These are phyloP conservation scores for Ennomos fuscantarius DNA, from an alignment of 2,888 invertebrate genomes.

Conservation along the genomic window DNA sequence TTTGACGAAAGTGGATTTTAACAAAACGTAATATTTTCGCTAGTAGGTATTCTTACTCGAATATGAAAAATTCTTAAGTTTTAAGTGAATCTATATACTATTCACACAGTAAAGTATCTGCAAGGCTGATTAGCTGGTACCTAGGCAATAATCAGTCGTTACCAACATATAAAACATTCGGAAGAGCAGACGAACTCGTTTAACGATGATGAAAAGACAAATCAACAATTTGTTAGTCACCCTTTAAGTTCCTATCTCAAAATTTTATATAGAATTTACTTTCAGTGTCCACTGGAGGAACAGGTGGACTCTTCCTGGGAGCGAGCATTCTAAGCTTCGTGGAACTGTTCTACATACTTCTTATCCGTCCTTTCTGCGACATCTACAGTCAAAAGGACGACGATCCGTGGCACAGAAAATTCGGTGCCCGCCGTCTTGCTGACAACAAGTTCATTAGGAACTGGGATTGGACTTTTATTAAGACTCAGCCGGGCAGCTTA, in stretches of 20 bases:
- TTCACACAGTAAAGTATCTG: too few relatives aligned
- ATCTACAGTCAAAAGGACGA: conserved; percentile 73
- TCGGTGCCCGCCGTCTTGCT: conserved; percentile 62
- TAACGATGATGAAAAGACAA: too few relatives aligned
- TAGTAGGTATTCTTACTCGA: too few relatives aligned
- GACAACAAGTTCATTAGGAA: conserved; percentile 67
- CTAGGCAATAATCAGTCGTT: too few relatives aligned
- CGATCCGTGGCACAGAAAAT: conserved; percentile 74
- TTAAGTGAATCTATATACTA: too few relatives aligned
- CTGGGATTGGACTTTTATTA: conserved; percentile 65
- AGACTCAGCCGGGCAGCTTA: conserved; percentile 40
- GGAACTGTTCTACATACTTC: conserved; percentile 86
- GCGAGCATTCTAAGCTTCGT: conserved; percentile 88
- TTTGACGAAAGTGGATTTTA: too few relatives aligned
- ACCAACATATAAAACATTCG: too few relatives aligned
- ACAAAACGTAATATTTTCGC: too few relatives aligned
- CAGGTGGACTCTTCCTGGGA: conserved; percentile 87
- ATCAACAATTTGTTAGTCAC: too few relatives aligned
- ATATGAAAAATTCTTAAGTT: too few relatives aligned
- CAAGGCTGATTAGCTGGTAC: too few relatives aligned
- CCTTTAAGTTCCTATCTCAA: conserved; percentile 37
- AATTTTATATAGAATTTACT: conserved; percentile 5
- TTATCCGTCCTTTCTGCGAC: conserved; percentile 75
- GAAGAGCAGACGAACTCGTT: too few relatives aligned
- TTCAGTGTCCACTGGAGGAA: conserved; percentile 88